These are phyloP conservation scores for Nomada hirtipes DNA, from an alignment of 2,888 invertebrate genomes.

Conservation along the genomic window DNA sequence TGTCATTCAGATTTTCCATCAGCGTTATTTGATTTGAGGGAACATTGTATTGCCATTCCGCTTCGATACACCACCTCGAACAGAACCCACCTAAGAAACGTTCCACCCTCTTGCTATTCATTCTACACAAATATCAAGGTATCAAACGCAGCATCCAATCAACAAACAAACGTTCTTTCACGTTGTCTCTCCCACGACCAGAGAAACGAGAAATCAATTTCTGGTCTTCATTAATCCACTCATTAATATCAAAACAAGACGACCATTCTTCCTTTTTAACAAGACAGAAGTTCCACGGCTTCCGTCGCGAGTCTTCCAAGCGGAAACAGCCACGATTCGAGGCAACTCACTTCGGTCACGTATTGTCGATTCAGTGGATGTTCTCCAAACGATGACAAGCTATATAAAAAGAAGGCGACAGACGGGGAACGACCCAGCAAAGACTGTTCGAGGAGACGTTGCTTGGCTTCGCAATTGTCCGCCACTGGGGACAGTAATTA, in stretches of 20 bases:
- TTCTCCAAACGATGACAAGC: slow-evolving; percentile 22
- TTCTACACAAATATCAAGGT: background rate
- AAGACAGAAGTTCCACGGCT: background rate
- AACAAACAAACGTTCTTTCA: slow-evolving; percentile 1
- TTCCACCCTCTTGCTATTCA: background rate
- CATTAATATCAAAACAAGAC: slow-evolving; percentile 9
- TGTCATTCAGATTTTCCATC: no score
- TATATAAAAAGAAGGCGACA: background rate
- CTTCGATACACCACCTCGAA: background rate
- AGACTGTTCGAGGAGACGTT: slow-evolving; percentile 3
- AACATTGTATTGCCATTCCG: no score
- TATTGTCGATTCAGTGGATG: slow-evolving; percentile 20
- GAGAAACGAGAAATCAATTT: slow-evolving; percentile 1
- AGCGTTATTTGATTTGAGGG: no score
- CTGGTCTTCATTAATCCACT: slow-evolving; percentile 3
- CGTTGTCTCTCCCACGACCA: background rate
- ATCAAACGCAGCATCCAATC: slow-evolving; percentile 8
- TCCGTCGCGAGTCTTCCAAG: background rate
- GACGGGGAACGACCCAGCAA: background rate
- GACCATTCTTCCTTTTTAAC: background rate
- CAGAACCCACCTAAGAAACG: background rate
- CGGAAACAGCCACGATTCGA: background rate
- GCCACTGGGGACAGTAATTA: slow-evolving; percentile 19
- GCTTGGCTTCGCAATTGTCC: slow-evolving; percentile 22
- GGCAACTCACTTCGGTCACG: background rate